phyloP scores from a whole-genome alignment of 2,113 vertebrate genomes.

The Eolophus roseicapilla region DNA sequence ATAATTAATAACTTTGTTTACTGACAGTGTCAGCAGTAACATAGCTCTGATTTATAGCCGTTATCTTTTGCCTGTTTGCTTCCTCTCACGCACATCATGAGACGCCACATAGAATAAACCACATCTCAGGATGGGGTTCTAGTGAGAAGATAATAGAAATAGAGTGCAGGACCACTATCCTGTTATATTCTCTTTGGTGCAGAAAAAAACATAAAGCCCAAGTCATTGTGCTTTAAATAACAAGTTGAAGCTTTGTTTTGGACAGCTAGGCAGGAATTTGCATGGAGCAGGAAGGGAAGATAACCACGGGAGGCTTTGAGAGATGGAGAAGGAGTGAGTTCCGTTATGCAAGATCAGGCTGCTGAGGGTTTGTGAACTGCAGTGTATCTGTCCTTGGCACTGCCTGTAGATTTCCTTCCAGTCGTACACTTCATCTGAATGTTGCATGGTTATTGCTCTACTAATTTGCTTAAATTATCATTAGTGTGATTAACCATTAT shows the following conservation, averaged over 20 bases:
- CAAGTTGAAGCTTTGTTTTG: neutral
- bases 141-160: neutral
- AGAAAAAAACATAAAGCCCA: neutral
- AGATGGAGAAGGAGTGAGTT: neutral
- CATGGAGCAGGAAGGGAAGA: neutral
- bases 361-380: neutral
- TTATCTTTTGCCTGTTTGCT: neutral
- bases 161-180: neutral
- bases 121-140: neutral
- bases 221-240: neutral
- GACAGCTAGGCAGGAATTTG: neutral
- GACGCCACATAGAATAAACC: neutral
- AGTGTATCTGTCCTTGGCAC: neutral
- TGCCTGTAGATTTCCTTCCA: neutral
- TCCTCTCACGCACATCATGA: neutral
- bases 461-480: conserved; percentile 30
- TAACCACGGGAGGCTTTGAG: neutral
- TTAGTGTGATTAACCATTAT: conserved; percentile 7
- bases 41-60: neutral
- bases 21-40: neutral
- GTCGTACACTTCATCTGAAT: neutral
- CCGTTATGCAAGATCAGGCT: fast-evolving
- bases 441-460: neutral
- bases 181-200: neutral
- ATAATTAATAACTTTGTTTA: conserved; percentile 36